Evolutionary conservation across 2,113 vertebrate genomes (phyloP).

Genomic region (Otolemur garnettii): DNA sequence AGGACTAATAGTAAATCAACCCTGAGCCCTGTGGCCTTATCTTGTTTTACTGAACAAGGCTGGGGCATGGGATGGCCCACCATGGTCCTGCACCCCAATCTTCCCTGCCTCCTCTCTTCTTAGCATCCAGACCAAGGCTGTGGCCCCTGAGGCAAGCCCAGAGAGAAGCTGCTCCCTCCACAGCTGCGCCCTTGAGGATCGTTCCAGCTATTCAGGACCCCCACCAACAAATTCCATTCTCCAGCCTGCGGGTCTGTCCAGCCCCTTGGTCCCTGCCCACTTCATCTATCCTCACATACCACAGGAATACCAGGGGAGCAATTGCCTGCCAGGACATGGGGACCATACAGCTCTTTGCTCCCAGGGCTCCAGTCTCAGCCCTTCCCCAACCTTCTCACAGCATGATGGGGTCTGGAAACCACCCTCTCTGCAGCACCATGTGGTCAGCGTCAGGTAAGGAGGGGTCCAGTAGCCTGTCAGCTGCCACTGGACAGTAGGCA

Average conservation of each 20-base stretch:
- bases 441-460: conserved; percentile 94
- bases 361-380: conserved; percentile 86
- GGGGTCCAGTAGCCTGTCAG: neutral
- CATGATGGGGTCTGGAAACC: conserved; percentile 86
- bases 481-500: neutral
- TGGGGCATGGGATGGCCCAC: neutral
- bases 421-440: conserved; percentile 90
- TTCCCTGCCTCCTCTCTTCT: conserved; percentile 33
- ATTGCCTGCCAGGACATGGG: conserved; percentile 82
- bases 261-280: conserved; percentile 82
- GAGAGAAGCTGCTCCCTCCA: conserved; percentile 88
- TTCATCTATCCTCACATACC: conserved; percentile 82
- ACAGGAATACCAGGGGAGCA: conserved; percentile 84
- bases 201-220: conserved; percentile 78
- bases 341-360: conserved; percentile 86
- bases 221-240: conserved; percentile 81
- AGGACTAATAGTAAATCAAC: neutral
- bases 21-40: neutral
- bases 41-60: neutral
- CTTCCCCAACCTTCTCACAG: conserved; percentile 85
- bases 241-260: conserved; percentile 85
- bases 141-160: conserved; percentile 84
- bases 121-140: conserved; percentile 65
- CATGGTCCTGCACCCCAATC: neutral
- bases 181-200: conserved; percentile 86